Evolutionary conservation across 1,140 invertebrate species (phyloP).

Genomic region (Lasaia peninsularis): DNA sequence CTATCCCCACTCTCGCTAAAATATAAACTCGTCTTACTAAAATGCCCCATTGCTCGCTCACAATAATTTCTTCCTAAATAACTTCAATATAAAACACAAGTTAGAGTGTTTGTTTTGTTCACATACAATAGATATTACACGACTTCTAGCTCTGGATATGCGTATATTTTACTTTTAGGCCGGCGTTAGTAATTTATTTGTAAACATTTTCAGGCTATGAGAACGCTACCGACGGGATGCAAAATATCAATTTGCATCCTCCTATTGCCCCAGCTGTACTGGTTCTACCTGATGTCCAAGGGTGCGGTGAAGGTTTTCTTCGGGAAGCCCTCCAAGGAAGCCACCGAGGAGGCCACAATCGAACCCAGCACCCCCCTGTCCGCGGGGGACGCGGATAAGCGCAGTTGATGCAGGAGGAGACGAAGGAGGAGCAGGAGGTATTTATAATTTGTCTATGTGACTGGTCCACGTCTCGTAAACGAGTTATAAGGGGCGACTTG

Average conservation of each 20-base stretch:
- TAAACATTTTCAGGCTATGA: slow-evolving; percentile 65
- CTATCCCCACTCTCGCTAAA: no score
- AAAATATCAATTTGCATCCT: slow-evolving; percentile 81
- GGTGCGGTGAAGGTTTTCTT: slow-evolving; percentile 79
- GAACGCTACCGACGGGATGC: slow-evolving; percentile 78
- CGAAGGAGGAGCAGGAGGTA: slow-evolving; percentile 3
- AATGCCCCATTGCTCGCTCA: no score
- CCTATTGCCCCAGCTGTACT: slow-evolving; percentile 83
- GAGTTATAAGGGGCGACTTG: no score
- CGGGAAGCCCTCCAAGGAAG: slow-evolving; percentile 16
- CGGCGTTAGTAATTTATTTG: neutral
- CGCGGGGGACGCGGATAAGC: slow-evolving; percentile 29
- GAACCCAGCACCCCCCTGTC: neutral
- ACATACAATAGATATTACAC: neutral
- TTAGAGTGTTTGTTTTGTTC: no score
- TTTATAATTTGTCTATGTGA: neutral
- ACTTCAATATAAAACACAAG: no score
- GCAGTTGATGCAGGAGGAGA: slow-evolving; percentile 34
- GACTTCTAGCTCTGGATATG: no score
- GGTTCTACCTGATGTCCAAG: slow-evolving; percentile 83
- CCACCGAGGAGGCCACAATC: neutral
- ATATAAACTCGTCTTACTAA: no score
- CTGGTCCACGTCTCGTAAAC: neutral
- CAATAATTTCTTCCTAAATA: no score
- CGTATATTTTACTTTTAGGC: neutral